Evolutionary conservation across 2,888 invertebrate species (phyloP).

Genomic region (Aricia artaxerxes): DNA sequence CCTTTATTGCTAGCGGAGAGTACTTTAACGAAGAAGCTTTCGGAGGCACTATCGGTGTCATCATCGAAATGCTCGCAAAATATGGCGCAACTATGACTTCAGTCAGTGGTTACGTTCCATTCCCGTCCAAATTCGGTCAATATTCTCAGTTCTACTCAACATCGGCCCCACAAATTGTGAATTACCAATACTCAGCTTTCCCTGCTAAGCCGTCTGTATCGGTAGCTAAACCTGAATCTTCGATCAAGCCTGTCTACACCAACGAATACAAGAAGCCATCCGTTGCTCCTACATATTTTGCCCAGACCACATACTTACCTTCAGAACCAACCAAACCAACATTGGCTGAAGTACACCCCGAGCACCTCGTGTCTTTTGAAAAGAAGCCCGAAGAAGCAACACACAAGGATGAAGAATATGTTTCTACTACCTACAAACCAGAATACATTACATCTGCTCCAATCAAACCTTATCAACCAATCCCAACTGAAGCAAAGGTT

Average conservation of each 20-base stretch:
- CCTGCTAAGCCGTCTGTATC: background rate
- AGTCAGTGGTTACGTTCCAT: background rate
- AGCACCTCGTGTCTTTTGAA: background rate
- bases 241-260: slow-evolving; percentile 10
- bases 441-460: slow-evolving; percentile 10
- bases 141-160: slow-evolving; percentile 17
- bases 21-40: slow-evolving; percentile 88
- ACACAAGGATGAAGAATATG: background rate
- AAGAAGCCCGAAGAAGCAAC: background rate
- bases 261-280: slow-evolving; percentile 8
- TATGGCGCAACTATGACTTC: slow-evolving; percentile 20
- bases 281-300: slow-evolving; percentile 9
- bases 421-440: slow-evolving; percentile 10
- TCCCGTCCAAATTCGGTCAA: background rate
- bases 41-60: slow-evolving; percentile 89
- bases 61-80: slow-evolving; percentile 79
- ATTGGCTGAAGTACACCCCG: background rate
- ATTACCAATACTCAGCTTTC: background rate
- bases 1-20: slow-evolving; percentile 87
- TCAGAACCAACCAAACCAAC: slow-evolving; percentile 22
- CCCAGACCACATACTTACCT: slow-evolving; percentile 12
- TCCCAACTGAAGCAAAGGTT: background rate
- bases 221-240: background rate
- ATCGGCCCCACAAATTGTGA: background rate
- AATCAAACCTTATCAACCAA: slow-evolving; percentile 10